These are phyloP conservation scores for Micronisus gabar DNA, from an alignment of 2,113 vertebrate species.

Conservation along the genomic window DNA sequence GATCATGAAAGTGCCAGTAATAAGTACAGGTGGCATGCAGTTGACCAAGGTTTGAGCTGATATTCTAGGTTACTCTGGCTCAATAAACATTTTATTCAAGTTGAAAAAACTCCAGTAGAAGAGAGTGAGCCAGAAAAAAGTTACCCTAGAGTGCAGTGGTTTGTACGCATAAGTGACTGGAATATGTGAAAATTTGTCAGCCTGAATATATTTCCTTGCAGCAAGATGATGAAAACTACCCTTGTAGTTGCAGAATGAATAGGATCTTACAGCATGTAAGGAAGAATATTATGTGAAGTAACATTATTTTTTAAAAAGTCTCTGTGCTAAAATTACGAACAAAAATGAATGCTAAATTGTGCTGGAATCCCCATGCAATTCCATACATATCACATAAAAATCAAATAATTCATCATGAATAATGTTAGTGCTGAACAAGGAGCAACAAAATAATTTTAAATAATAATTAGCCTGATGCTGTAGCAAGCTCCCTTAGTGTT, in stretches of 20 bases:
- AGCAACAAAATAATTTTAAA: conserved; percentile 46
- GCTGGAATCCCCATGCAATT: background rate
- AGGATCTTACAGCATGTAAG: conserved; percentile 13
- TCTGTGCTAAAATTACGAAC: conserved; percentile 6
- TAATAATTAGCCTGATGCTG: conserved; percentile 32
- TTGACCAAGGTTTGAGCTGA: background rate
- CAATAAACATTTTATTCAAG: background rate
- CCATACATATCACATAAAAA: conserved; percentile 9
- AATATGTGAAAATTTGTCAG: conserved; percentile 15
- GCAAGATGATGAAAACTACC: background rate
- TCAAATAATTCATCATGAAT: conserved; percentile 39
- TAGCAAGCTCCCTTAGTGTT: background rate
- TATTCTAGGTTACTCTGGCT: background rate
- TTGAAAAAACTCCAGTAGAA: background rate
- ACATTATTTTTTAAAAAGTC: conserved; percentile 41
- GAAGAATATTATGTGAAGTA: conserved; percentile 24
- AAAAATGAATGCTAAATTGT: conserved; percentile 30
- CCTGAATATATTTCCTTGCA: background rate
- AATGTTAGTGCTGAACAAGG: conserved; percentile 10
- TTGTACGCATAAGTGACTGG: background rate
- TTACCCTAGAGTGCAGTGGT: background rate
- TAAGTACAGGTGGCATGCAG: background rate
- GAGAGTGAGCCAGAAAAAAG: background rate
- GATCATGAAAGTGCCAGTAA: background rate
- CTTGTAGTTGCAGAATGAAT: conserved; percentile 23